phyloP scores from a whole-genome alignment of 2,888 invertebrate genomes.

The Margaritifera margaritifera region DNA sequence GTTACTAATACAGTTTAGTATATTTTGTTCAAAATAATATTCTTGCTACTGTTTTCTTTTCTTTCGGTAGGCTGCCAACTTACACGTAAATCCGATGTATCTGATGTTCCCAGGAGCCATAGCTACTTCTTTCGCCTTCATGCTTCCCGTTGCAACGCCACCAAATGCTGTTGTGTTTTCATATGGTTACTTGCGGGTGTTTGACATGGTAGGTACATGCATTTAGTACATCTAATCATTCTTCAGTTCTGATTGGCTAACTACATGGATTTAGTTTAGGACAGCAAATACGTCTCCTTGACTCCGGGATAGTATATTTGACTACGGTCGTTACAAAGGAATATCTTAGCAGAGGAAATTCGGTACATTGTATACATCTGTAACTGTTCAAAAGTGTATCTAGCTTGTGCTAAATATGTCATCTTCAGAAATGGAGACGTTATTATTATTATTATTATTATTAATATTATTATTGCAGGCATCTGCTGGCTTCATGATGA shows the following conservation, averaged over 20 bases:
- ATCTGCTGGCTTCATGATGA: conserved; percentile 48
- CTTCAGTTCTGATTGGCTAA: too few species aligned
- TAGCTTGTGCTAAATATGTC: background rate
- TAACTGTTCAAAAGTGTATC: too few species aligned
- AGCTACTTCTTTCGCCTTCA: conserved; percentile 91
- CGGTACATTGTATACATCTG: too few species aligned
- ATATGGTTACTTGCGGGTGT: conserved; percentile 66
- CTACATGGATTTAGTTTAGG: too few species aligned
- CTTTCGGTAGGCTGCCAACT: conserved; percentile 78
- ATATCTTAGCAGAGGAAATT: too few species aligned
- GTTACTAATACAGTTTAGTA: too few species aligned
- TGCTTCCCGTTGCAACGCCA: conserved; percentile 95
- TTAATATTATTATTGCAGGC: conserved; percentile 39
- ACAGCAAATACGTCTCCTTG: too few species aligned
- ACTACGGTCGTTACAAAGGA: too few species aligned
- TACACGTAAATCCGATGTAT: conserved; percentile 88
- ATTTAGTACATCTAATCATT: background rate
- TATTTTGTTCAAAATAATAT: too few species aligned
- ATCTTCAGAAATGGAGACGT: background rate
- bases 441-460: background rate
- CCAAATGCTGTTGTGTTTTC: conserved; percentile 93
- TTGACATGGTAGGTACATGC: conserved; percentile 69
- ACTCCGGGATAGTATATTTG: too few species aligned
- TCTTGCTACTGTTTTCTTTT: too few species aligned
- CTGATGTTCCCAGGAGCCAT: conserved; percentile 92